Evolutionary conservation across 2,888 invertebrate genomes (phyloP).

Genomic region (Eupithecia tripunctaria): DNA sequence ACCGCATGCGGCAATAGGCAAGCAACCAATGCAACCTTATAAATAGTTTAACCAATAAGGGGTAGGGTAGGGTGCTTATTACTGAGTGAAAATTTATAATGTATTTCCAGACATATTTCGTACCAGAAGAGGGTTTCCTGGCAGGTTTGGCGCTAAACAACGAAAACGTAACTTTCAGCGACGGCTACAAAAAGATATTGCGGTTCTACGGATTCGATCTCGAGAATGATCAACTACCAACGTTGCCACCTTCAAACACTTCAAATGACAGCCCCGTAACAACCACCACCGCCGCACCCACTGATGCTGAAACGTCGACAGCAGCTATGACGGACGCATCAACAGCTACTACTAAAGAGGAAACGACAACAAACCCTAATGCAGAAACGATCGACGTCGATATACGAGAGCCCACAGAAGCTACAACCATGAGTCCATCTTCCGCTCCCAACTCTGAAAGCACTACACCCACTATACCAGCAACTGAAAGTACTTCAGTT

Average conservation of each 20-base stretch:
- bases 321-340: slow-evolving; percentile 50
- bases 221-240: slow-evolving; percentile 74
- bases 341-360: slow-evolving; percentile 57
- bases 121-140: slow-evolving; percentile 91
- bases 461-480: slow-evolving; percentile 40
- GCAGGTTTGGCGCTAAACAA: slow-evolving; percentile 92
- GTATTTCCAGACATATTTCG: slow-evolving; percentile 90
- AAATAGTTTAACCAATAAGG: not conserved
- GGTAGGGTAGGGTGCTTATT: not conserved
- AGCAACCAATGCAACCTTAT: not conserved
- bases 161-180: slow-evolving; percentile 89
- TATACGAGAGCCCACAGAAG: slow-evolving; percentile 52
- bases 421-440: slow-evolving; percentile 56
- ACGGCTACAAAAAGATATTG: slow-evolving; percentile 89
- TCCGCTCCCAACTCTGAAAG: slow-evolving; percentile 61
- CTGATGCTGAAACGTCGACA: slow-evolving; percentile 37
- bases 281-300: slow-evolving; percentile 43
- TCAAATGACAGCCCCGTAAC: slow-evolving; percentile 52
- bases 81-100: not conserved
- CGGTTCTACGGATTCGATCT: slow-evolving; percentile 93
- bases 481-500: slow-evolving; percentile 33
- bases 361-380: slow-evolving; percentile 65
- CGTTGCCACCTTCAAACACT: slow-evolving; percentile 53
- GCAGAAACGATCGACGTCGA: slow-evolving; percentile 63
- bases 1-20: not conserved